Evolutionary conservation across 1,140 invertebrate species (phyloP), one percentile per base, ranked within the genome.

Genomic region (Helicorthomorpha holstii): DNA sequence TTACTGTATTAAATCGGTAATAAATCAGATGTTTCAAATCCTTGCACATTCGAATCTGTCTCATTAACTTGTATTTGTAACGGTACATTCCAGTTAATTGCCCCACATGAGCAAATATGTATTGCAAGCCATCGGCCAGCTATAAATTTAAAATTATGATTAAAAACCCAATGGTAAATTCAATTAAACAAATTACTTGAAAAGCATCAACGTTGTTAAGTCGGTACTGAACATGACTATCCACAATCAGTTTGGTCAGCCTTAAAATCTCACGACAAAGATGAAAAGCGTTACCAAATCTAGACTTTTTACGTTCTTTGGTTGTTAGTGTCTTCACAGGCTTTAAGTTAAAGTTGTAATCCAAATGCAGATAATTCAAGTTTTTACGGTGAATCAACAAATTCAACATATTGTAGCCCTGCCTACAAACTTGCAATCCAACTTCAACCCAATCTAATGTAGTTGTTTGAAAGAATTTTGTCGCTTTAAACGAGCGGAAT

Each of bases 391-490:
- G 96, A 64, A 99, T 99, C 45, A 99, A 72, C 38, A 99, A 72
- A 69, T 99, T 99, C 10, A 99, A 71, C 96, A 99, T 99, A 66
- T 99, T 99, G 69, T 99, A 99, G 14, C 96, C 96, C 69, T 99
- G 96, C 14, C 95, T 76, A 65, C 96, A 98, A 0, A 99, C 96
- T 57, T 78, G 76, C 3, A 99, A 69, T 25, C 95, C 95, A 49
- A 92, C 93, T 71, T 99, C 96, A 1, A 99, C 95, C 96, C 96
- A 99, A 69, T 99, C 96, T 52, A 99, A 72, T 1, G 92, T 95
- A 16, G 96, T 99, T 0, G 90, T 93, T 79, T 99, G 95, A 75
- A 99, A 99, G 71, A 99, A 99, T 69, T 99, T 99, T 0, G 96
- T 99, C 0, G 93, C 86, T 70, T 99, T 99, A 71, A 99, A 99